Evolutionary conservation across 2,888 invertebrate genomes (phyloP), one percentile per base, ranked within the genome.

Genomic region (Harmothoe impar): DNA sequence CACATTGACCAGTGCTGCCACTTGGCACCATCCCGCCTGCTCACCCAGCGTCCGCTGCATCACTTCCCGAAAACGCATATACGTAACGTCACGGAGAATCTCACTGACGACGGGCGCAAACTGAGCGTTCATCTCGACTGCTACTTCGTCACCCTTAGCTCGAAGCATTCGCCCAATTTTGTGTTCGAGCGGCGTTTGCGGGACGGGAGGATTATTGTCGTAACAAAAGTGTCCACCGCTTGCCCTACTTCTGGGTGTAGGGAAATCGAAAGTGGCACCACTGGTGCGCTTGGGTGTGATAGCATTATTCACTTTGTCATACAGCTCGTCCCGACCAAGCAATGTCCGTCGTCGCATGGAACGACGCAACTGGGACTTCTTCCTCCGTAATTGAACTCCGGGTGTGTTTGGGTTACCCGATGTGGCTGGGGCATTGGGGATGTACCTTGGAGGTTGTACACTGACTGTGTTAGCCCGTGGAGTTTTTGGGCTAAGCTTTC

Each of bases 1-100:
- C 68, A 95, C 92, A 89, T 94, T 93, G 92, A 95, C 95, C 68
- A 95, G 92, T 33, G 94, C 93, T 1, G 95, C 95, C 17, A 95
- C 89, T 92, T 95, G 94, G 84, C 94, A 93, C 94, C 94, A 94
- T 90, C 94, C 94, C 7, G 93, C 92, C 52, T 94, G 94, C 29
- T 93, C 91, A 10, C 94, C 94, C 20, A 95, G 92, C n/a, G 93
- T 92, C 7, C 93, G 93, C 29, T 93, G 92, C 7, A 95, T 92
- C 0, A 94, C 94, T 89, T 93, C 93, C 77, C 93, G 93, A 93
- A 95, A 95, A 35, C 94, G 93, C 17, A 93, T 91, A 93, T 95
- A 95, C 1, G 94, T 94, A 7, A 94, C 93, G n/a, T 94, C 92
- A 78, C 93, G 93, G 7, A 93, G 93, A 31, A 94, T 93, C 23